Conservation (phyloP, 2,113 vertebrate species). For the Oreochromis aureus region DNA sequence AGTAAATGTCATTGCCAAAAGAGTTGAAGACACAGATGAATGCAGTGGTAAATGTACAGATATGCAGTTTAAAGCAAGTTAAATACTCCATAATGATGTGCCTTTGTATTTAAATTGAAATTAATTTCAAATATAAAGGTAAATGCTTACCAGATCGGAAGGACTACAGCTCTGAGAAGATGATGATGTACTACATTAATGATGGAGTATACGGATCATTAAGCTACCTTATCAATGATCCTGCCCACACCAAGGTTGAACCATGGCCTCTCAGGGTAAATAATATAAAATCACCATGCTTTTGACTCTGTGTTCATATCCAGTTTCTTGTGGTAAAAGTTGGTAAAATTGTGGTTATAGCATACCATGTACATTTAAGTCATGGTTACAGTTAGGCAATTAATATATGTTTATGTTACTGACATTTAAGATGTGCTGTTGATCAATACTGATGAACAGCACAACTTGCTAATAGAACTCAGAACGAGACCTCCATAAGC, state of each 20-base stretch:
- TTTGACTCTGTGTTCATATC: not conserved
- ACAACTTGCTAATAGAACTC: not conserved
- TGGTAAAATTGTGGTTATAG: not conserved
- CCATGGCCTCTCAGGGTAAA: not conserved
- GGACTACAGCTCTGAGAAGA: not conserved
- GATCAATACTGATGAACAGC: not conserved
- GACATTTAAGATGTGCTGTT: not conserved
- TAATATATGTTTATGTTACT: not conserved
- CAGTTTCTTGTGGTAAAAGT: not conserved
- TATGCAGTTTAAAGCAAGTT: not conserved
- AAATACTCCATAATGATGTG: not conserved
- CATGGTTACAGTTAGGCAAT: not conserved
- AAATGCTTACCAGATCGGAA: not conserved
- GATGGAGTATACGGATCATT: slow-evolving; percentile 12
- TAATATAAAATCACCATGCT: not conserved
- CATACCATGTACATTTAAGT: fast-evolving
- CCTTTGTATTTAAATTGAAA: not conserved
- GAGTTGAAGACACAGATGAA: slow-evolving; percentile 46
- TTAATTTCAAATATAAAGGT: not conserved
- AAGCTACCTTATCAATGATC: not conserved
- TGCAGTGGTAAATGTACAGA: not conserved
- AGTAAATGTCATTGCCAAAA: slow-evolving; percentile 86
- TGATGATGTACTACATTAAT: slow-evolving; percentile 11
- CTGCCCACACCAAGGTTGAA: not conserved
- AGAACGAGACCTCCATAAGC: not conserved